Evolutionary conservation across 2,797 vertebrate species (phyloP).

Genomic region (Brachyalestes nurse): DNA sequence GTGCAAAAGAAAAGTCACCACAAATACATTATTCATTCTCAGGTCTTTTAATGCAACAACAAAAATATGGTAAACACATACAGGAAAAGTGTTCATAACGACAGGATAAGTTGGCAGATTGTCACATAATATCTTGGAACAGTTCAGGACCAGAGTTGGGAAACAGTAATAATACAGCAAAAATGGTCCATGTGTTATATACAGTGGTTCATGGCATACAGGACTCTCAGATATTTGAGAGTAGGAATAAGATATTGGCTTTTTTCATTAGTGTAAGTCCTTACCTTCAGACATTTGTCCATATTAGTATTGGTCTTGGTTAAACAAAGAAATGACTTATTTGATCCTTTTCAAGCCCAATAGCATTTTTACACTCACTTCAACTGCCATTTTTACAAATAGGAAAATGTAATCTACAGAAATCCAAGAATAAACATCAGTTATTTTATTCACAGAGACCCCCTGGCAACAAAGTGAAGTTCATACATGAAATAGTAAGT

Average conservation of each 20-base stretch:
- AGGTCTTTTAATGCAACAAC: constrained; percentile 21
- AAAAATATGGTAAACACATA: constrained; percentile 3
- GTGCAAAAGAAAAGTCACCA: background rate
- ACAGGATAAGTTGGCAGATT: constrained; percentile 22
- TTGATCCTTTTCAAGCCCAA: constrained; percentile 4
- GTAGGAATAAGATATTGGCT: background rate
- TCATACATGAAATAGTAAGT: constrained; percentile 11
- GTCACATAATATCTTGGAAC: constrained; percentile 26
- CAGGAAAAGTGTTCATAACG: constrained; percentile 11
- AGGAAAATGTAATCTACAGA: constrained; percentile 29
- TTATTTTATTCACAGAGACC: constrained; percentile 1
- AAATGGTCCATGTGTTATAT: constrained; percentile 18
- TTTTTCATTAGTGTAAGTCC: constrained; percentile 8
- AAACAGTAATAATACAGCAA: constrained; percentile 18
- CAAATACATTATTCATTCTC: background rate
- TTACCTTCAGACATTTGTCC: background rate
- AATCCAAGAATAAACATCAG: constrained; percentile 8
- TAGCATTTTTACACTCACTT: background rate
- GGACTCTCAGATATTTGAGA: background rate
- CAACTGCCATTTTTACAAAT: constrained; percentile 8
- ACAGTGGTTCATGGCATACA: background rate
- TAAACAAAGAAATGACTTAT: background rate
- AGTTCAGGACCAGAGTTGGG: background rate
- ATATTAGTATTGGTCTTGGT: no score
- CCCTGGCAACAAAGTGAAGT: background rate